Conservation (phyloP, 2,797 vertebrate genomes). For the Poliocrania exsul region DNA sequence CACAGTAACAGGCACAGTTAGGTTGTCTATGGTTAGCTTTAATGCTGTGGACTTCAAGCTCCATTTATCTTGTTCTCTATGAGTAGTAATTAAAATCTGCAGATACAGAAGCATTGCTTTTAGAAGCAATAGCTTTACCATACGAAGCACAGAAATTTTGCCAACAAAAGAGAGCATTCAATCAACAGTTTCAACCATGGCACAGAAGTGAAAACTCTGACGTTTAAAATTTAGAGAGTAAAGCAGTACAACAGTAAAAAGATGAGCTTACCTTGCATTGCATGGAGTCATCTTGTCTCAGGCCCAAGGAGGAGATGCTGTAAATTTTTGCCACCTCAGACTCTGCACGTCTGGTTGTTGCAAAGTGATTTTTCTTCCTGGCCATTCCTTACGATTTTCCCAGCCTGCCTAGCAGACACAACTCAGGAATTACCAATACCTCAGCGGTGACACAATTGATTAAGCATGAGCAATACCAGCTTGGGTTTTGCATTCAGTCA, state of each 20-base stretch:
- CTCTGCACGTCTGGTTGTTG: neutral
- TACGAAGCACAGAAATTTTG: neutral
- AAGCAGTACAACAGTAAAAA: neutral
- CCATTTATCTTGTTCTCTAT: neutral
- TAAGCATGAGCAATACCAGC: conserved; percentile 50
- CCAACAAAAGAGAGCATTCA: neutral
- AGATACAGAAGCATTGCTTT: neutral
- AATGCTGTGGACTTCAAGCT: neutral
- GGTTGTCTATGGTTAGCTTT: conserved; percentile 7
- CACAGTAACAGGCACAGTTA: conserved; percentile 31
- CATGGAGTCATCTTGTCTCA: neutral
- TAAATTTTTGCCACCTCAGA: neutral
- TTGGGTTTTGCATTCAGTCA: conserved; percentile 22
- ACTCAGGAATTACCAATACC: conserved; percentile 31
- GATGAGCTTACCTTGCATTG: neutral
- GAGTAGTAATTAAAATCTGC: neutral
- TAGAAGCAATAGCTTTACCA: neutral
- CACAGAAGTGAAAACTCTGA: neutral
- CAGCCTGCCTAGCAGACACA: neutral
- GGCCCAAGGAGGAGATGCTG: neutral
- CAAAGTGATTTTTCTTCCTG: conserved; percentile 19
- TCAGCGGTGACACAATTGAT: neutral
- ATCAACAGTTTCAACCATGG: neutral
- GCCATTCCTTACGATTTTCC: conserved; percentile 4
- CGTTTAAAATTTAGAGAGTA: neutral